Conservation (phyloP, 2,113 vertebrate genomes). For the Perca flavescens region DNA sequence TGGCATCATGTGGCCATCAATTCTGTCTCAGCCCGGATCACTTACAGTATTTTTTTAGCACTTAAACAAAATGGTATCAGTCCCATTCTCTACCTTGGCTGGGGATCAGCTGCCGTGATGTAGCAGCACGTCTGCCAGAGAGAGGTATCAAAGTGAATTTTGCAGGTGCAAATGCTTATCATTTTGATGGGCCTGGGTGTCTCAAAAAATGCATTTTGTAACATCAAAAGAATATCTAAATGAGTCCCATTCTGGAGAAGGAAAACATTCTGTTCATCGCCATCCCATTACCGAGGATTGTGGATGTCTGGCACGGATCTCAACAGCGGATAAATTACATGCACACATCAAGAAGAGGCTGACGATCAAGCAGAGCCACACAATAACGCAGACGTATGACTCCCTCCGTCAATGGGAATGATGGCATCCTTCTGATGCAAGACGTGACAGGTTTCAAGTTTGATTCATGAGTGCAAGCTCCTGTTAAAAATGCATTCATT, state of each 20-base stretch:
- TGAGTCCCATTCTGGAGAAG: constrained; percentile 28
- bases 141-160: constrained; percentile 51
- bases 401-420: not conserved
- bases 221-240: constrained; percentile 61
- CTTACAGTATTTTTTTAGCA: constrained; percentile 12
- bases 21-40: not conserved
- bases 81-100: constrained; percentile 24
- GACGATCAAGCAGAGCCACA: constrained; percentile 23
- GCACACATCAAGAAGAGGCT: constrained; percentile 9
- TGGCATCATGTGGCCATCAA: constrained; percentile 12
- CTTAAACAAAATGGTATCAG: constrained; percentile 26
- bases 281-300: constrained; percentile 12
- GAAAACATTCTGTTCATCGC: constrained; percentile 36
- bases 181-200: constrained; percentile 37
- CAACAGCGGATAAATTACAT: constrained; percentile 19
- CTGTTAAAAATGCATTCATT: not conserved
- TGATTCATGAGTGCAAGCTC: constrained; percentile 26
- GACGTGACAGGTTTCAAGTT: not conserved
- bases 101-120: constrained; percentile 24
- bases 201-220: constrained; percentile 60
- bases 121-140: not conserved
- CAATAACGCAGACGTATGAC: not conserved
- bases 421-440: not conserved
- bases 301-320: constrained; percentile 45
- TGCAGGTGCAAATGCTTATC: constrained; percentile 45